A percentile compares a stretch with the other conserved stretches of the same genome.
phyloP scores from a whole-genome alignment of 2,113 vertebrate species.

The Cyprinodon brontotheroides region DNA sequence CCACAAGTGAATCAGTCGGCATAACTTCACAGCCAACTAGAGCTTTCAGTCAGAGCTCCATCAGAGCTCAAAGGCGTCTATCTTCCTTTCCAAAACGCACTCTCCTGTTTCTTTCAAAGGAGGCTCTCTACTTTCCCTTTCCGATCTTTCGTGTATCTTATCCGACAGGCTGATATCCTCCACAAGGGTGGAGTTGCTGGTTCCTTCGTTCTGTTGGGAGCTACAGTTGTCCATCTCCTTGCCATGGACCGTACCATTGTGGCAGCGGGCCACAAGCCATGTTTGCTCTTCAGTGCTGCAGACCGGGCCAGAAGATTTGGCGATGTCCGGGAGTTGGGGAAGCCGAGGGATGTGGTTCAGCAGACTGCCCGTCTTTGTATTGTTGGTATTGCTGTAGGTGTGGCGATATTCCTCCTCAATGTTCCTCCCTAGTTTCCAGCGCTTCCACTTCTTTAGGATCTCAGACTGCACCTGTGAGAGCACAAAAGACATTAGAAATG shows the following conservation, averaged over 20 bases:
- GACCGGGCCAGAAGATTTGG: slow-evolving; percentile 39
- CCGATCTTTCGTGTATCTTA: slow-evolving; percentile 60
- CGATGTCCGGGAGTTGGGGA: slow-evolving; percentile 57
- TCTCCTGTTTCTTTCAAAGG: slow-evolving; percentile 66
- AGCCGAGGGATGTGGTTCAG: slow-evolving; percentile 60
- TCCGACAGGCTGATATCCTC: slow-evolving; percentile 73
- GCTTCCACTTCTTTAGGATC: slow-evolving; percentile 88
- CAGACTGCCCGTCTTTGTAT: slow-evolving; percentile 68
- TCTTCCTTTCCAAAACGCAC: slow-evolving; percentile 1
- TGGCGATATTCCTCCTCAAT: slow-evolving; percentile 86
- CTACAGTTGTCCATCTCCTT: slow-evolving; percentile 24
- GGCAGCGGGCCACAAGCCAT: slow-evolving; percentile 74
- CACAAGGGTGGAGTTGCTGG: slow-evolving; percentile 37
- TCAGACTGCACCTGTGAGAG: slow-evolving; percentile 89
- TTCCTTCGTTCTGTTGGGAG: slow-evolving; percentile 53
- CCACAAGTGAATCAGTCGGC: slow-evolving; percentile 30
- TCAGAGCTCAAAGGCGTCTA: slow-evolving; percentile 14
- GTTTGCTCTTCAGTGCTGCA: slow-evolving; percentile 78
- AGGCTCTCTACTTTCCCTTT: slow-evolving; percentile 74
- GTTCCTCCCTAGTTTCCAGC: slow-evolving; percentile 87
- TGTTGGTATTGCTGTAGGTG: slow-evolving; percentile 80
- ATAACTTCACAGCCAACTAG: slow-evolving; percentile 31
- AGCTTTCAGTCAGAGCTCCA: slow-evolving; percentile 15
- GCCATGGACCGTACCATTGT: slow-evolving; percentile 67
- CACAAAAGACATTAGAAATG: not conserved